phyloP scores from a whole-genome alignment of 2,797 vertebrate genomes.

The Spheniscus humboldti region DNA sequence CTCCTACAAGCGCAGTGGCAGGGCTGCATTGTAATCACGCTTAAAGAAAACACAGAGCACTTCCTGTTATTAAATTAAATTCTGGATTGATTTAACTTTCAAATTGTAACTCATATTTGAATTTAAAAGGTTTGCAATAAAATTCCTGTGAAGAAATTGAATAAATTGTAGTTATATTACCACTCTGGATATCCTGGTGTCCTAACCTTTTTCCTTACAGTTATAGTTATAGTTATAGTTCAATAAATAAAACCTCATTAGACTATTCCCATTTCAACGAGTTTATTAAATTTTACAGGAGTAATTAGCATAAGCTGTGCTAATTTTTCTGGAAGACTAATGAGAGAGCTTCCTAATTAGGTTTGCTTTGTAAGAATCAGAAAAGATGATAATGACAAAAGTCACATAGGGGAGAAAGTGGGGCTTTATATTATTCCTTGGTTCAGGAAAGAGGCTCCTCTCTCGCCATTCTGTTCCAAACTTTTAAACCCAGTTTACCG shows the following conservation, averaged over 20 bases:
- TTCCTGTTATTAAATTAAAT: constrained; percentile 77
- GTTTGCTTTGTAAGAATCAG: constrained; percentile 89
- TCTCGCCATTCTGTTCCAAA: constrained; percentile 14
- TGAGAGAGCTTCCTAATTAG: constrained; percentile 97
- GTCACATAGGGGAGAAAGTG: constrained; percentile 76
- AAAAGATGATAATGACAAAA: constrained; percentile 87
- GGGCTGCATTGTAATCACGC: constrained; percentile 65
- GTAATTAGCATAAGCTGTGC: constrained; percentile 98
- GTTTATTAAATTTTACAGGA: constrained; percentile 99
- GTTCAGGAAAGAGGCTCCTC: constrained; percentile 38
- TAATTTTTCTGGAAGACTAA: constrained; percentile 98
- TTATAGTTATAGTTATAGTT: constrained; percentile 85
- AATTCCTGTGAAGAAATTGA: constrained; percentile 78
- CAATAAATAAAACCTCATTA: constrained; percentile 99
- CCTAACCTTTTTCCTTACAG: constrained; percentile 88
- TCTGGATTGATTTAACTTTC: constrained; percentile 78
- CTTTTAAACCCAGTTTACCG: constrained; percentile 34
- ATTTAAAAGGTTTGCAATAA: constrained; percentile 82
- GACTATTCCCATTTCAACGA: constrained; percentile 93
- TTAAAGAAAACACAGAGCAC: constrained; percentile 67
- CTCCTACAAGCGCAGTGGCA: constrained; percentile 54
- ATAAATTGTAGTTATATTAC: constrained; percentile 82
- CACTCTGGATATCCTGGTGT: constrained; percentile 75
- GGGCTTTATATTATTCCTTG: constrained; percentile 59
- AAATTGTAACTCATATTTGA: constrained; percentile 77